Evolutionary conservation across 2,113 vertebrate genomes (phyloP), one percentile per base, ranked within the genome.

Genomic region (Delphinus delphis): DNA sequence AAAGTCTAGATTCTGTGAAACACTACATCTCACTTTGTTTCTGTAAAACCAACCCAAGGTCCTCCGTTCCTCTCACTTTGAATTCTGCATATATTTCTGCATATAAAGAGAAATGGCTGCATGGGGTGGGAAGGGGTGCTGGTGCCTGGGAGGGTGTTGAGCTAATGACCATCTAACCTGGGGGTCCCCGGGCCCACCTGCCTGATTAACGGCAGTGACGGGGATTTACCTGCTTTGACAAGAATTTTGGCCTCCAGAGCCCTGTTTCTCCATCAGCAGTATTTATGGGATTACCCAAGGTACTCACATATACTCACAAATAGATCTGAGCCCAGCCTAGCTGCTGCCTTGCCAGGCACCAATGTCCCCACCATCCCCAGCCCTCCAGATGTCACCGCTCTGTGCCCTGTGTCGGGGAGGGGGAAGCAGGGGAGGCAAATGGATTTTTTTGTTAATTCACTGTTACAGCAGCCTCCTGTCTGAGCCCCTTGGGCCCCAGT

Each of bases 351-450:
- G 0, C 68, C 53, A 20, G 36, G 20, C 53, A 47, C n/a, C 50
- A 28, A 23, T 0, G 3, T 14, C 5, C 38, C 74, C 31, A 25
- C 21, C 18, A 36, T 26, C 9, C 9, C 33, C 23, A 3, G 17
- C 5, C 50, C 86, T 20, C 44, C 41, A 8, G 0, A 20, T 15
- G 31, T 62, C 81, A 47, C 60, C 8, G 65, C 44, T 9, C 13
- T 50, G 63, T 18, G 33, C 11, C 20, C 67, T 23, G 17, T 17
- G 47, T 26, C 0, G 3, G 20, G 6, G 33, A 36, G 1, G 44
- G 5, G 65, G 50, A 58, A 4, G 28, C 1, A 0, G 7, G 1
- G 25, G 20, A 47, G 6, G 20, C 23, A 55, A 71, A 0, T 1
- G 3, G 3, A 1, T 10, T 50, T 17, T 60, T 80, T 28, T 62